These are phyloP conservation scores for Collichthys lucidus DNA, from an alignment of 2,113 vertebrate genomes.

Conservation along the genomic window DNA sequence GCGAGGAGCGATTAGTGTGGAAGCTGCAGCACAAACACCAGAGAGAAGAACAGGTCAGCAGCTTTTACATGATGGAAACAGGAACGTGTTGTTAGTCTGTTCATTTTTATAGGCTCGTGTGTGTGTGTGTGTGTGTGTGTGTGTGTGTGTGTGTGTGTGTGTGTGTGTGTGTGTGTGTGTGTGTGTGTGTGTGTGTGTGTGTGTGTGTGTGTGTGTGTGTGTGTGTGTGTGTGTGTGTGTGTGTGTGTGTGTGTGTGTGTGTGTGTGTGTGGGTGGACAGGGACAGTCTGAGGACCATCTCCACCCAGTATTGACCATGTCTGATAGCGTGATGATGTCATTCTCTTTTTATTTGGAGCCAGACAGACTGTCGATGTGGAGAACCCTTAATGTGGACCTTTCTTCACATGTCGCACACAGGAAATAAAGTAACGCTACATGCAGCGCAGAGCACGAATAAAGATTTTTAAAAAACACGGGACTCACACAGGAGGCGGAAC, in stretches of 20 bases:
- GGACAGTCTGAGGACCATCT: slow-evolving; percentile 28
- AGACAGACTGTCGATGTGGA: slow-evolving; percentile 58
- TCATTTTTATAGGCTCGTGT: neutral
- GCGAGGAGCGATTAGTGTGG: slow-evolving; percentile 37
- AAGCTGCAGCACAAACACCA: neutral
- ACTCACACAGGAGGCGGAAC: no score
- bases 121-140: no score
- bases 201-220: no score
- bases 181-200: no score
- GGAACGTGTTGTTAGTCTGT: neutral
- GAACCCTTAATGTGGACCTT: neutral
- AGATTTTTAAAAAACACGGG: neutral
- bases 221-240: no score
- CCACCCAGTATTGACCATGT: slow-evolving; percentile 64
- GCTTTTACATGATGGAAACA: neutral
- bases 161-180: no score
- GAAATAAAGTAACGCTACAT: neutral
- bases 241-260: slow-evolving; percentile 4
- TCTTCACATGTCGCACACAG: neutral
- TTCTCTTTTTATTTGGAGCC: slow-evolving; percentile 50
- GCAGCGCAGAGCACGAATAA: neutral
- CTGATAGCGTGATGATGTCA: slow-evolving; percentile 68
- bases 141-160: no score
- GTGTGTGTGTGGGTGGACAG: slow-evolving; percentile 1
- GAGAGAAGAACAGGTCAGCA: neutral